Conservation (phyloP, 2,113 vertebrate species). For the Lucifuga dentata region DNA sequence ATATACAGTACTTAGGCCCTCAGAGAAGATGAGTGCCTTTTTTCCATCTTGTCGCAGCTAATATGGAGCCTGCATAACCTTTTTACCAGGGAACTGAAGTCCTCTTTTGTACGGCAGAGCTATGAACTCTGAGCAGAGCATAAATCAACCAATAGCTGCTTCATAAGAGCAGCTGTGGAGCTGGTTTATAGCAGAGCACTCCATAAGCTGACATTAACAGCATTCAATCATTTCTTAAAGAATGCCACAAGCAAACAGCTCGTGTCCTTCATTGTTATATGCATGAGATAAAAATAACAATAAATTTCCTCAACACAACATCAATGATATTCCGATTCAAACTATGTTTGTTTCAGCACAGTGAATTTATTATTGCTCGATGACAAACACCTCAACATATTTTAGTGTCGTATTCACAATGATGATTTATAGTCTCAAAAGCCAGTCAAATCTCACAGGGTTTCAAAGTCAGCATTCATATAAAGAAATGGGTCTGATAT, state of each 20-base stretch:
- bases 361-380: constrained; percentile 5
- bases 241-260: constrained; percentile 3
- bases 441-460: constrained; percentile 5
- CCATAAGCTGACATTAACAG: constrained; percentile 29
- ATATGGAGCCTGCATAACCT: constrained; percentile 52
- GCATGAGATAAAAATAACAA: constrained; percentile 1
- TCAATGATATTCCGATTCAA: constrained; percentile 10
- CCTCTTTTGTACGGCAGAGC: constrained; percentile 51
- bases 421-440: constrained; percentile 14
- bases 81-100: constrained; percentile 48
- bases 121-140: constrained; percentile 44
- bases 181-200: constrained; percentile 35
- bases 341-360: background rate
- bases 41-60: constrained; percentile 69
- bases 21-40: constrained; percentile 30
- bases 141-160: constrained; percentile 70
- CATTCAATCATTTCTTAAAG: constrained; percentile 31
- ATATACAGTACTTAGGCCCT: constrained; percentile 53
- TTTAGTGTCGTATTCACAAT: constrained; percentile 25
- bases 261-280: too few species aligned
- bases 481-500: constrained; percentile 35
- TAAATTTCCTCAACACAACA: background rate
- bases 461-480: constrained; percentile 18
- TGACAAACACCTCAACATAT: background rate
- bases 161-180: constrained; percentile 64